These are phyloP conservation scores for Lichenostomus cassidix DNA, from an alignment of 2,113 vertebrate species.

Conservation along the genomic window DNA sequence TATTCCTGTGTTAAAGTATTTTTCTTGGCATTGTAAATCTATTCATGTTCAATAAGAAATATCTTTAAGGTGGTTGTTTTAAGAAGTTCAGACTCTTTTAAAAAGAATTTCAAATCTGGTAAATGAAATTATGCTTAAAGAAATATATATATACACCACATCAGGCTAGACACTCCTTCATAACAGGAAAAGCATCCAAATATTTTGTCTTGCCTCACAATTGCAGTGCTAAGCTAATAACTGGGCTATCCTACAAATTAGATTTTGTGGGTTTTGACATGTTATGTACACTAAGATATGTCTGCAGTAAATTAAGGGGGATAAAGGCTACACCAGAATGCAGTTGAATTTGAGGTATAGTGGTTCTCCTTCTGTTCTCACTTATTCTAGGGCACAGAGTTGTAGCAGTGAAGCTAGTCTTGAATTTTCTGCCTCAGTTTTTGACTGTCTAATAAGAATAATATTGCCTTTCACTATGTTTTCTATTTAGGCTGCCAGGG, in stretches of 20 bases:
- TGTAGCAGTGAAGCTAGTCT: neutral
- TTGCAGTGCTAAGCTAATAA: neutral
- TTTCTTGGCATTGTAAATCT: neutral
- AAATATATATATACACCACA: neutral
- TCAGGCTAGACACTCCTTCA: neutral
- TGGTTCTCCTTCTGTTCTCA: neutral
- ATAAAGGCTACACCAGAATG: neutral
- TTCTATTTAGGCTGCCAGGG: neutral
- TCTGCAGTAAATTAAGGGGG: neutral
- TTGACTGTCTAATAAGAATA: neutral
- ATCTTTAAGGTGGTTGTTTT: neutral
- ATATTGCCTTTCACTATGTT: neutral
- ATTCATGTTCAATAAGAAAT: neutral
- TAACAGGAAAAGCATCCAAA: neutral
- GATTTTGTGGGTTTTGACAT: neutral
- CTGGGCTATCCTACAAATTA: neutral
- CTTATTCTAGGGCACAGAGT: neutral
- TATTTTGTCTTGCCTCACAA: neutral
- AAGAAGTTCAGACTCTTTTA: neutral
- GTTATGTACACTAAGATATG: fast-evolving
- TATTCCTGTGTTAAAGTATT: neutral
- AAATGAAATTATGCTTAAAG: neutral
- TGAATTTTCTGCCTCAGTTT: neutral
- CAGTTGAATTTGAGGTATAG: neutral
- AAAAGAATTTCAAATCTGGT: neutral